Evolutionary conservation across 1,140 invertebrate genomes (phyloP), one percentile per base, ranked within the genome.

Genomic region (Campoletis sonorensis): DNA sequence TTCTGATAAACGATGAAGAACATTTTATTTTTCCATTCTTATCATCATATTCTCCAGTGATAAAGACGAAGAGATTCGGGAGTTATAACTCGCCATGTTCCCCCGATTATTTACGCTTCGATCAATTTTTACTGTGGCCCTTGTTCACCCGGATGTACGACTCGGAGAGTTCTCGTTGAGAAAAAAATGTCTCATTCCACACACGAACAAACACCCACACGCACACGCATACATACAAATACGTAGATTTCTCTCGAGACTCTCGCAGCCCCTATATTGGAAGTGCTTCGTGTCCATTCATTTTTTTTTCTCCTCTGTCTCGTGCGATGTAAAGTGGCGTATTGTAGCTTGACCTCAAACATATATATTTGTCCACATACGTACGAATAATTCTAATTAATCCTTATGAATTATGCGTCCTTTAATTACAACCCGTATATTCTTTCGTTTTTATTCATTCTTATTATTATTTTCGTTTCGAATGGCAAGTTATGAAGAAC

Each of bases 121-220:
- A 75, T 75, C 70, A 72, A 72, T 72, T 54, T 54, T 75, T 75
- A 54, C 72, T 54, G 40, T 54, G 13, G 40, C 26, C 7, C 23
- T 75, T 75, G 40, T 54, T 75, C 45, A 45, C 72, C 45, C 40
- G 72, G 72, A 75, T 75, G 72, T 75, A 23, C 23, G 71, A 21
- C 71, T 73, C 40, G 1, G 71, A 49, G 71, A 23, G 37, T 45
- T 73, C 8, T 49, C 49, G 45, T 58, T 3, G 49, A 58, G 15
- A 73, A 73, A 51, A 73, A 73, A 75, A 30, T 4, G 49, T 40
- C 23, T 21, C 23, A 49, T 75, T 51, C 40, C 18, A 58, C 54
- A 23, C 54, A 58, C 54, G 40, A 45, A 45, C 8, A 45, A 45
- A 45, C 40, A 11, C 11, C 8, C 8, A 45, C 11, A 3, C 40